Evolutionary conservation across 2,113 vertebrate species (phyloP).

Genomic region (Galemys pyrenaicus): DNA sequence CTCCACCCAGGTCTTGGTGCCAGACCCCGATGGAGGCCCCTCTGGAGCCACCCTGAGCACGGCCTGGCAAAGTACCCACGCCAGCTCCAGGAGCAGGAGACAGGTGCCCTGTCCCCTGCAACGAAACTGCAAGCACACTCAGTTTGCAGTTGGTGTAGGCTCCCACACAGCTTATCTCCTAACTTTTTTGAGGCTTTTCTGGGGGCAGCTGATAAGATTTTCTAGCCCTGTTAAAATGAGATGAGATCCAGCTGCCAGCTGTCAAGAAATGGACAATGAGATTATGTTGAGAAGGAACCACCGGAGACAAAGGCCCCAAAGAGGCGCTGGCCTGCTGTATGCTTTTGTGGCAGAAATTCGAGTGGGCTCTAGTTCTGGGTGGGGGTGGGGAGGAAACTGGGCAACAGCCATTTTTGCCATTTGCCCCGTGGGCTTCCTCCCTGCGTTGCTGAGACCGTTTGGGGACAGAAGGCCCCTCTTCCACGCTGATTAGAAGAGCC

Average conservation of each 20-base stretch:
- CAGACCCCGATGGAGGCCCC: background rate
- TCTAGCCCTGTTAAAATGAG: conserved; percentile 56
- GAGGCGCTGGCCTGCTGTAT: conserved; percentile 60
- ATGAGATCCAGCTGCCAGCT: conserved; percentile 73
- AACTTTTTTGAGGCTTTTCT: conserved; percentile 65
- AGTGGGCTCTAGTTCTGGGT: background rate
- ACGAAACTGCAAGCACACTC: background rate
- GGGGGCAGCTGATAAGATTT: conserved; percentile 63
- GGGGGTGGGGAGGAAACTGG: conserved; percentile 35
- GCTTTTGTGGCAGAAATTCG: conserved; percentile 62
- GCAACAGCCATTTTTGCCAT: conserved; percentile 12
- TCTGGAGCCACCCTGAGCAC: background rate
- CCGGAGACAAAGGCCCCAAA: conserved; percentile 73
- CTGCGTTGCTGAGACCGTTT: background rate
- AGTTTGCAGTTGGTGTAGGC: conserved; percentile 38
- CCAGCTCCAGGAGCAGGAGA: conserved; percentile 10
- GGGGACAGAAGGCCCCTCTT: background rate
- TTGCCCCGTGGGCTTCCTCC: background rate
- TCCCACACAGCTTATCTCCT: conserved; percentile 56
- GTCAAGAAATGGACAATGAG: conserved; percentile 68
- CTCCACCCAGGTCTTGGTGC: background rate
- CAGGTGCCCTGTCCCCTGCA: background rate
- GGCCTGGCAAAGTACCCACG: background rate
- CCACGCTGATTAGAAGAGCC: background rate
- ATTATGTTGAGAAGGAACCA: conserved; percentile 64